Conservation (phyloP, 2,888 invertebrate genomes). For the Harpagoxenus sublaevis region DNA sequence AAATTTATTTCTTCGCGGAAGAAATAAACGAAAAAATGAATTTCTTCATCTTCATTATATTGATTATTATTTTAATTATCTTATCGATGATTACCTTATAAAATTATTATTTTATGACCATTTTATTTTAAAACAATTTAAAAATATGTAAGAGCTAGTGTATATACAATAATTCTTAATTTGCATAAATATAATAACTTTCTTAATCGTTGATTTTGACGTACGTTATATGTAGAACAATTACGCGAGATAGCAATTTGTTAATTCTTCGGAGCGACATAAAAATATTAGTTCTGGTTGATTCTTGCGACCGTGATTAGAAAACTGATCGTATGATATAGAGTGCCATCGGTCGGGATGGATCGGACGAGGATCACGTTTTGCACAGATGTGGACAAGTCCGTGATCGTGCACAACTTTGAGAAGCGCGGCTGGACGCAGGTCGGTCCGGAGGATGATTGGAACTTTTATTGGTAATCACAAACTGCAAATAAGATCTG, state of each 20-base stretch:
- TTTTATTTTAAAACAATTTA: background rate
- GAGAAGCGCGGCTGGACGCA: slow-evolving; percentile 96
- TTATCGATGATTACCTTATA: background rate
- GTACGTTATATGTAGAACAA: background rate
- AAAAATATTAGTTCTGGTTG: background rate
- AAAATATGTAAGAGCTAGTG: no score
- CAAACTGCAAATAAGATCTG: background rate
- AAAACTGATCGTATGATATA: slow-evolving; percentile 50
- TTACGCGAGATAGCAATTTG: background rate
- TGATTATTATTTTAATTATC: background rate
- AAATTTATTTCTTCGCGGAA: background rate
- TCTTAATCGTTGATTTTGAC: background rate
- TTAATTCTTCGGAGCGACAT: background rate
- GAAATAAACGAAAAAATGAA: background rate
- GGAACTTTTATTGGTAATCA: slow-evolving; percentile 96
- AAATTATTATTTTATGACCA: background rate
- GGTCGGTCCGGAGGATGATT: slow-evolving; percentile 96
- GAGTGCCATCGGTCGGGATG: slow-evolving; percentile 76
- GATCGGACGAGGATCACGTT: slow-evolving; percentile 89
- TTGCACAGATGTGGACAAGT: slow-evolving; percentile 97
- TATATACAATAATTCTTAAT: background rate
- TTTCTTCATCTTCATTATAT: background rate
- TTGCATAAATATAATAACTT: background rate
- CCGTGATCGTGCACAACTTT: slow-evolving; percentile 96
- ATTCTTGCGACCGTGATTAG: background rate